phyloP scores from a whole-genome alignment of 2,113 vertebrate species.

The Tachycineta bicolor region DNA sequence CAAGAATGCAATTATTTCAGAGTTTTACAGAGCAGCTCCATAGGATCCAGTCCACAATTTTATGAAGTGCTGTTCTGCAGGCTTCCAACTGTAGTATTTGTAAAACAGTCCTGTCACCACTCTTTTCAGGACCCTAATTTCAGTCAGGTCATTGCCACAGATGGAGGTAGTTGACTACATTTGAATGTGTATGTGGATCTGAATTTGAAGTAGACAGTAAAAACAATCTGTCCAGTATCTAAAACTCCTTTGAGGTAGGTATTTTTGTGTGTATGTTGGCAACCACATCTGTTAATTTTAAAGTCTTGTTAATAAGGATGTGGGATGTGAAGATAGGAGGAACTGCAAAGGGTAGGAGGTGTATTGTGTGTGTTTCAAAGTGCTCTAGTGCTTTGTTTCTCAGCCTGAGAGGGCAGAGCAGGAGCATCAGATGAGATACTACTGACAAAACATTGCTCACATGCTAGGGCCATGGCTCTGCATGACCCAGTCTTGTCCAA shows the following conservation, averaged over 20 bases:
- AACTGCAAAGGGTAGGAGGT: not conserved
- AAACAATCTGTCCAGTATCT: not conserved
- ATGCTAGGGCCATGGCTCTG: not conserved
- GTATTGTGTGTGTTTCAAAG: not conserved
- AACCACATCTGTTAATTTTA: not conserved
- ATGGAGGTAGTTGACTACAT: not conserved
- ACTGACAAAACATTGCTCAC: not conserved
- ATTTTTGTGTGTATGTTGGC: not conserved
- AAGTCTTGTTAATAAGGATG: not conserved
- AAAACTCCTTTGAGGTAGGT: not conserved
- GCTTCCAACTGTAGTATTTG: not conserved
- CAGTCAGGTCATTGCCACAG: not conserved
- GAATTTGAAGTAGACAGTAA: not conserved
- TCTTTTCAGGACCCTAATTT: constrained; percentile 2
- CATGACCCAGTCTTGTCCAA: not conserved
- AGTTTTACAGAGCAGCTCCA: not conserved
- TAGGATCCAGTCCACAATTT: not conserved
- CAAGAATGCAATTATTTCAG: not conserved
- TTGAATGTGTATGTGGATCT: not conserved
- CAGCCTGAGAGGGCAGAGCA: not conserved
- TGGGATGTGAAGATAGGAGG: not conserved
- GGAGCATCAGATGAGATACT: not conserved
- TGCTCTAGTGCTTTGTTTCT: not conserved
- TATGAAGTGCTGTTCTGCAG: not conserved
- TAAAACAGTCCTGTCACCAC: not conserved